Base-by-base conservation (phyloP, 1,140 invertebrate species). In the Protaetia brevitarsis region DNA sequence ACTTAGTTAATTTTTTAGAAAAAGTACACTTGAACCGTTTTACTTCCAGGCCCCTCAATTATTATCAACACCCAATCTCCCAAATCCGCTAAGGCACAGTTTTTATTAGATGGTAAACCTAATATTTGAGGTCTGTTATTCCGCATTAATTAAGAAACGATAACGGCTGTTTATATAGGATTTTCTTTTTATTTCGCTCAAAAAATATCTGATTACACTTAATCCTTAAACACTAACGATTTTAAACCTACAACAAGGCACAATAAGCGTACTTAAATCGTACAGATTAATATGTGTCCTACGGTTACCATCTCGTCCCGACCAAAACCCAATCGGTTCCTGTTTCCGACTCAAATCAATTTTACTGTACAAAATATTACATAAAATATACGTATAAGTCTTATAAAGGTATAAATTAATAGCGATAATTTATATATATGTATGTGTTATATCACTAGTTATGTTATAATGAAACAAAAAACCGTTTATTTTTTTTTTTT, bases 211-310 rank as follows among this genome's bases (percentile, higher is more conserved):
- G 71, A 70, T 68, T 72, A 72, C 71, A 72, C 56, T 70, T 67
- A 65, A 66, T 68, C 60, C 70, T 68, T n/a, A n/a, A 64, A 66
- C 51, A 63, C 71, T 72, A 72, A 34, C 56, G 63, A 65, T 66
- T 67, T 62, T 68, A 69, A 71, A 30, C 65, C 66, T 72, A 69
- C 64, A 65, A 70, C 41, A 72, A 72, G 71, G 71, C 71, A 72
- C 71, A 72, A 65, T 65, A 72, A 72, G 69, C 71, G 71, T 72
- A 72, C 71, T 72, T 70, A 69, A n/a, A n/a, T 63, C 63, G 71
- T 72, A 72, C 70, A 72, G 58, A 68, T 72, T 72, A 72, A 45
- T 45, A 45, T 45, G 13, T 45, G 7, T 45, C 41, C 41, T 45
- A 45, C 13, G 41, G 23, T 21, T 19, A 21, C 10, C 8, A 13